phyloP scores from a whole-genome alignment of 2,797 vertebrate genomes.

The Nyctalus aviator region DNA sequence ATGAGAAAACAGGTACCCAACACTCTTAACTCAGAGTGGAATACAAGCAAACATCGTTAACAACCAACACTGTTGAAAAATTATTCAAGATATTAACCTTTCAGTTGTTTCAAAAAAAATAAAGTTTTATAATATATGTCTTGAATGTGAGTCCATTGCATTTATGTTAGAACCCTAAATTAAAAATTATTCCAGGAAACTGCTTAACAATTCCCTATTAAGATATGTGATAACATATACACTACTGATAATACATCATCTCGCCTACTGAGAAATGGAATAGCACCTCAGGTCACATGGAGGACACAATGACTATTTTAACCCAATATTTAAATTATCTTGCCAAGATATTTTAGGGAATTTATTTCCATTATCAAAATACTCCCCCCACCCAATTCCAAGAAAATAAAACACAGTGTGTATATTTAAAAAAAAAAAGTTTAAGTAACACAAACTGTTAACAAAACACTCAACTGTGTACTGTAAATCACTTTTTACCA shows the following conservation, averaged over 20 bases:
- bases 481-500: background rate
- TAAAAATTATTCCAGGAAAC: conserved; percentile 14
- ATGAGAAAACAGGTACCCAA: background rate
- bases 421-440: conserved; percentile 11
- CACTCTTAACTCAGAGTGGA: conserved; percentile 7
- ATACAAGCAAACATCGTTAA: background rate
- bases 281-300: background rate
- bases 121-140: background rate
- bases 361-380: background rate
- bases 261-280: conserved; percentile 7
- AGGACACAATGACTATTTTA: conserved; percentile 13
- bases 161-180: conserved; percentile 19
- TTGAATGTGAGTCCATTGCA: background rate
- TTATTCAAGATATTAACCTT: conserved; percentile 60
- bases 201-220: background rate
- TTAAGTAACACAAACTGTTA: background rate
- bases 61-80: conserved; percentile 53
- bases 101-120: background rate
- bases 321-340: background rate
- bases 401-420: background rate
- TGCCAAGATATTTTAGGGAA: background rate
- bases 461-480: background rate
- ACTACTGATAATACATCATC: background rate
- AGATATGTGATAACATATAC: background rate
- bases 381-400: no score